Base-by-base conservation (phyloP, 2,888 invertebrate species). In the Linnaemya tessellans region DNA sequence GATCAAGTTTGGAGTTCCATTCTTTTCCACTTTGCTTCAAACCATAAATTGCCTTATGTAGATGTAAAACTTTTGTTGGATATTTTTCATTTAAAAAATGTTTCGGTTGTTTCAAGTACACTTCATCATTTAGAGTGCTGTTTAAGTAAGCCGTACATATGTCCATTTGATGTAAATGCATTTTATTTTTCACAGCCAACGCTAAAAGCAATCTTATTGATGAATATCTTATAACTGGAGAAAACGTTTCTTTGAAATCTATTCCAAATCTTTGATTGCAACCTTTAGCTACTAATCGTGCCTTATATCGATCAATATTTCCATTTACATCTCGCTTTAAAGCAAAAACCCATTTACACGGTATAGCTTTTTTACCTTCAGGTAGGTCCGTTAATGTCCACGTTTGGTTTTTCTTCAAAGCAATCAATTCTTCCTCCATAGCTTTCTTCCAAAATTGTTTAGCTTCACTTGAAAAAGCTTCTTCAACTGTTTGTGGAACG, bases 1-100 rank as follows among this genome's bases (percentile, higher is more conserved):
- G 11, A 60, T 87, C 83, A 15, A 87, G 56, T 68, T 80, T 84
- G 0, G 13, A 11, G 46, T 87, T 84, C 87, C 87, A 87, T 49
- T 87, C 71, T 7, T 86, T 64, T 18, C 87, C 87, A 2, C 74
- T 64, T 78, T 87, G 87, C 49, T 86, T 86, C 3, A 88, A 22
- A 5, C 87, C 86, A 82, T 87, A 88, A 30, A 68, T 68, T 5
- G 67, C 78, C 1, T 56, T 75, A 22, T 75, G 10, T 4, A 75
- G 11, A 7, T 13, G 13, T 20, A 75, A 22, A 41, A 78, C 77
- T 15, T 49, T 30, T 0, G 38, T 13, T 1, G 58, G 60, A 5
- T 9, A 15, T 2, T 38, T n/a, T 35, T 35, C 13, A 30, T 62
- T 38, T 2, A n/a, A 18, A 51, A 62, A 58, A n/a, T 41, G 7